Evolutionary conservation across 2,113 vertebrate species (phyloP).

Genomic region (Burhinus bistriatus): DNA sequence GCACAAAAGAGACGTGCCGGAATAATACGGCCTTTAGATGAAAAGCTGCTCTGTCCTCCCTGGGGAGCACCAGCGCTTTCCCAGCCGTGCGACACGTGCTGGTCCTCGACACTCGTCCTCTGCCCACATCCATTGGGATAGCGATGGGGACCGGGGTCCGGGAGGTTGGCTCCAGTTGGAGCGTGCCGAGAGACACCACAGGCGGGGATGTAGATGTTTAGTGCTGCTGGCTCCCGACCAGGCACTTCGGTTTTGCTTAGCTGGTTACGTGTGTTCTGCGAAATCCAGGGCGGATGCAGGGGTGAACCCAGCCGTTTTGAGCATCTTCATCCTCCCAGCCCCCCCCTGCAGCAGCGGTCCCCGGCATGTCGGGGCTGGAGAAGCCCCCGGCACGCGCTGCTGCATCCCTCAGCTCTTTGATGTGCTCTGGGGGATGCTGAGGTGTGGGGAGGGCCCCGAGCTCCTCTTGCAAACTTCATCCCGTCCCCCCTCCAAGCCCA

Average conservation of each 20-base stretch:
- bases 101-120: fast-evolving
- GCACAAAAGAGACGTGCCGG: neutral
- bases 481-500: neutral
- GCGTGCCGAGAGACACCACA: fast-evolving
- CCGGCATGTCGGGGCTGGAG: fast-evolving
- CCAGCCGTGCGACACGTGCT: fast-evolving
- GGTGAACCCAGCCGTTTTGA: fast-evolving
- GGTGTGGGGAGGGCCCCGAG: neutral
- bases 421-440: neutral
- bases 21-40: neutral
- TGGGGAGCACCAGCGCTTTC: fast-evolving
- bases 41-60: neutral
- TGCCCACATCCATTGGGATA: fast-evolving
- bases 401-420: neutral
- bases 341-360: too few relatives aligned
- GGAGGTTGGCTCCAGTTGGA: neutral
- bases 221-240: neutral
- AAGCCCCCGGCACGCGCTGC: neutral
- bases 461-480: fast-evolving
- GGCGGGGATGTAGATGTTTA: neutral
- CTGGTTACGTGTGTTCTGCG: neutral
- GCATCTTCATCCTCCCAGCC: neutral
- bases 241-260: neutral
- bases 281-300: neutral
- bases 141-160: fast-evolving